phyloP scores from a whole-genome alignment of 2,888 invertebrate genomes.

The Anoncus sp. region DNA sequence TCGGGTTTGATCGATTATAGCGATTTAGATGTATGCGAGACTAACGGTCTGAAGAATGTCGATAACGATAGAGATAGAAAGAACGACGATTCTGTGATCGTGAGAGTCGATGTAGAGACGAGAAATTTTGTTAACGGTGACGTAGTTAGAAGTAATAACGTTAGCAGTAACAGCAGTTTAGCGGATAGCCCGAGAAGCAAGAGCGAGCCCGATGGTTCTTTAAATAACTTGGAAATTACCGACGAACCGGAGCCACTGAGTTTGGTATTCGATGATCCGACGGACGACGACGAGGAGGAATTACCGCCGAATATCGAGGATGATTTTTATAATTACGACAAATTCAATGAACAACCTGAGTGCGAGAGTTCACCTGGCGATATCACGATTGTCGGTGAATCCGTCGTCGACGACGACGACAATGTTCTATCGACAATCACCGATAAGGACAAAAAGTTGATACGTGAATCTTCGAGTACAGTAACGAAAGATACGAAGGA shows the following conservation, averaged over 20 bases:
- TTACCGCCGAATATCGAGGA: conserved; percentile 71
- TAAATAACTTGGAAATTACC: conserved; percentile 71
- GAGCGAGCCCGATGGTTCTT: conserved; percentile 72
- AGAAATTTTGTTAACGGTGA: conserved; percentile 68
- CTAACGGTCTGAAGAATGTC: conserved; percentile 63
- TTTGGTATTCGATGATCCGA: conserved; percentile 78
- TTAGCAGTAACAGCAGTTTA: conserved; percentile 77
- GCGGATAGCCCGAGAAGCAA: conserved; percentile 74
- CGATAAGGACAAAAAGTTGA: conserved; percentile 20
- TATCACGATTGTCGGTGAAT: conserved; percentile 5
- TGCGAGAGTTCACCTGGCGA: conserved; percentile 60
- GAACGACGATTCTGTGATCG: conserved; percentile 37
- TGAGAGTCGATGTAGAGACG: conserved; percentile 43
- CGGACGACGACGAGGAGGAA: conserved; percentile 70
- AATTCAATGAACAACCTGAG: conserved; percentile 72
- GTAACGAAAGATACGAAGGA: conserved; percentile 24
- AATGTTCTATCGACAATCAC: conserved; percentile 35
- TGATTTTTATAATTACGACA: conserved; percentile 77
- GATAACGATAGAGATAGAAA: conserved; percentile 68
- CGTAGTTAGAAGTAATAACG: conserved; percentile 74
- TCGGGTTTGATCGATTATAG: conserved; percentile 63
- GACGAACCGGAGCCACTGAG: conserved; percentile 78
- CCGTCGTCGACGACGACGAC: conserved; percentile 16
- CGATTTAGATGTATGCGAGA: conserved; percentile 66
- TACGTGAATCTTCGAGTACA: conserved; percentile 6